Percentiles rank a stretch among this genome's conserved stretches.
phyloP scores from a whole-genome alignment of 1,140 invertebrate genomes.

The Stegodyphus mimosarum region DNA sequence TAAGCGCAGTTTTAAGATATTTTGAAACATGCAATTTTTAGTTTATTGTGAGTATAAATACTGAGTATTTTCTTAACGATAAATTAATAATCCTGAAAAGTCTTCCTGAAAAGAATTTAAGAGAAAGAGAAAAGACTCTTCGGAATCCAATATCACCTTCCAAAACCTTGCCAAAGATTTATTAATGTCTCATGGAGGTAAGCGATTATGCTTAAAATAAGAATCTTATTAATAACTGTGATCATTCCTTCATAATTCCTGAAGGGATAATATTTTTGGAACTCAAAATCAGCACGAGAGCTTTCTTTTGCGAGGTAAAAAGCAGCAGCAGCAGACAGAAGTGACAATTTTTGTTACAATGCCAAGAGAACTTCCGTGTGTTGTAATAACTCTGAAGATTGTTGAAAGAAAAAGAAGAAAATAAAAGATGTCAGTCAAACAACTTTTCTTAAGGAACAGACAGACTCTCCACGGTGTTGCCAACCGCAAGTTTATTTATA shows the following conservation, averaged over 20 bases:
- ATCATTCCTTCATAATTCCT: constrained; percentile 6
- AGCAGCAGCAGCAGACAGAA: background rate
- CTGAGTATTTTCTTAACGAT: no score
- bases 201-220: background rate
- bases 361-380: constrained; percentile 26
- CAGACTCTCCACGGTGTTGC: no score
- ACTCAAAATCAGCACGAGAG: background rate
- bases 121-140: no score
- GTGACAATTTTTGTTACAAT: constrained; percentile 29
- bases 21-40: no score
- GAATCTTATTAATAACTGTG: constrained; percentile 2
- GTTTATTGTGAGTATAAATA: no score
- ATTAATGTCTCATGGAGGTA: background rate
- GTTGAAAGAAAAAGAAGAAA: constrained; percentile 5
- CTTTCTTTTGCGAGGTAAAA: background rate
- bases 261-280: constrained; percentile 20
- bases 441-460: background rate
- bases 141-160: background rate
- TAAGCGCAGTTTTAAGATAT: no score
- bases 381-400: constrained; percentile 23
- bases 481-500: no score
- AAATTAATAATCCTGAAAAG: no score
- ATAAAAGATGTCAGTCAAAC: background rate
- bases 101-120: no score
- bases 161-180: background rate